phyloP scores from a whole-genome alignment of 2,797 vertebrate species.

The Thalassophryne amazonica region DNA sequence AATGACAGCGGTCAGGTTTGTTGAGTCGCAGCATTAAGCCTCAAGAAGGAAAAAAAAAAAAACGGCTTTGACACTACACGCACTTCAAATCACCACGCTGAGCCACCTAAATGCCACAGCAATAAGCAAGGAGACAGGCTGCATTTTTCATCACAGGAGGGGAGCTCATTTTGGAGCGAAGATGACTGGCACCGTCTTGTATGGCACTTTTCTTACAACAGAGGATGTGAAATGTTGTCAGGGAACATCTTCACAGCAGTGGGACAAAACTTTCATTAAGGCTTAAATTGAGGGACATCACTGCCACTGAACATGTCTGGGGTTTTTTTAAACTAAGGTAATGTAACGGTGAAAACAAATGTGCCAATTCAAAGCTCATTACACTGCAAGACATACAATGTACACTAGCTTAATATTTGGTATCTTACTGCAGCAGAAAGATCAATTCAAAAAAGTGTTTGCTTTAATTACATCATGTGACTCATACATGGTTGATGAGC shows the following conservation, averaged over 20 bases:
- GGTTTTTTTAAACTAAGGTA: constrained; percentile 60
- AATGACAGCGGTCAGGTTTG: constrained; percentile 79
- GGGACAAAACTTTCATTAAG: constrained; percentile 72
- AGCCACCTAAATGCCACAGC: constrained; percentile 72
- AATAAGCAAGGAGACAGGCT: constrained; percentile 73
- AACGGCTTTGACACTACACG: constrained; percentile 72
- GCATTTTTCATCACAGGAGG: constrained; percentile 73
- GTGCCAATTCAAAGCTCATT: constrained; percentile 60
- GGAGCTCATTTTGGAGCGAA: constrained; percentile 61
- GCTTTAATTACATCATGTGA: constrained; percentile 20
- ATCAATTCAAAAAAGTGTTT: constrained; percentile 26
- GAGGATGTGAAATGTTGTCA: constrained; percentile 61
- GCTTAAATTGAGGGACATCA: constrained; percentile 69
- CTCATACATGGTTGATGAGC: constrained; percentile 14
- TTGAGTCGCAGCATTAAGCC: constrained; percentile 72
- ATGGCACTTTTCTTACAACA: constrained; percentile 61
- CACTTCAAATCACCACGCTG: constrained; percentile 71
- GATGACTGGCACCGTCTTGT: constrained; percentile 49
- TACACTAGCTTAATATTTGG: no score
- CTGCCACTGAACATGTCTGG: constrained; percentile 48
- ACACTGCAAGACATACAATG: constrained; percentile 38
- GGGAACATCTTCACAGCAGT: constrained; percentile 64
- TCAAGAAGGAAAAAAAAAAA: constrained; percentile 71
- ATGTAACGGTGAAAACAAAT: constrained; percentile 56
- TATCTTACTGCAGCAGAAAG: constrained; percentile 3